Evolutionary conservation across 2,797 vertebrate species (phyloP).

Genomic region (Chelonia mydas): DNA sequence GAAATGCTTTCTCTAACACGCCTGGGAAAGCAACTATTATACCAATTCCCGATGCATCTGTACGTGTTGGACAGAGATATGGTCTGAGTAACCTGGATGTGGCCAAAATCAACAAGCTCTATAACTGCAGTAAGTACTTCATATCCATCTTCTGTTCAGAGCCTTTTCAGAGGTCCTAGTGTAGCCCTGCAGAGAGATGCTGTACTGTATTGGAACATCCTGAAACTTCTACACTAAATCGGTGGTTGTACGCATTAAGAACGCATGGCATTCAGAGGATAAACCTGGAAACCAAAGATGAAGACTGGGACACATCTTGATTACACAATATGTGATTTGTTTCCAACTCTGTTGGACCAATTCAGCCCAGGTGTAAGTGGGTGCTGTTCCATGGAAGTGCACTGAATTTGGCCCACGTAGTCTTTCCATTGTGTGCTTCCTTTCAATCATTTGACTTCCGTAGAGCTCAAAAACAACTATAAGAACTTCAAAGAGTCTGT

Average conservation of each 20-base stretch:
- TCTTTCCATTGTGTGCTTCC: not conserved
- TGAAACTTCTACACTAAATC: not conserved
- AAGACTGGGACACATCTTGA: not conserved
- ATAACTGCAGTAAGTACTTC: conserved; percentile 84
- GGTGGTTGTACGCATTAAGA: not conserved
- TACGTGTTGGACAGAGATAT: conserved; percentile 88
- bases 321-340: conserved; percentile 1
- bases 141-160: not conserved
- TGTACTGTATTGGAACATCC: not conserved
- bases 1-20: conserved; percentile 87
- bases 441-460: not conserved
- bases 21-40: conserved; percentile 88
- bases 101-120: conserved; percentile 90
- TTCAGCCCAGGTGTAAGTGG: not conserved
- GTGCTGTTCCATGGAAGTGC: not conserved
- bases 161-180: not conserved
- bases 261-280: not conserved
- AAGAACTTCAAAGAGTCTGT: not conserved
- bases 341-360: not conserved
- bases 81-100: conserved; percentile 87
- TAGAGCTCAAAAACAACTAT: not conserved
- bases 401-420: not conserved
- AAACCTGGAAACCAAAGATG: not conserved
- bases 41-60: conserved; percentile 87
- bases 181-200: not conserved